These are phyloP conservation scores for Lycia hirtaria DNA, from an alignment of 2,888 invertebrate genomes.

Conservation along the genomic window DNA sequence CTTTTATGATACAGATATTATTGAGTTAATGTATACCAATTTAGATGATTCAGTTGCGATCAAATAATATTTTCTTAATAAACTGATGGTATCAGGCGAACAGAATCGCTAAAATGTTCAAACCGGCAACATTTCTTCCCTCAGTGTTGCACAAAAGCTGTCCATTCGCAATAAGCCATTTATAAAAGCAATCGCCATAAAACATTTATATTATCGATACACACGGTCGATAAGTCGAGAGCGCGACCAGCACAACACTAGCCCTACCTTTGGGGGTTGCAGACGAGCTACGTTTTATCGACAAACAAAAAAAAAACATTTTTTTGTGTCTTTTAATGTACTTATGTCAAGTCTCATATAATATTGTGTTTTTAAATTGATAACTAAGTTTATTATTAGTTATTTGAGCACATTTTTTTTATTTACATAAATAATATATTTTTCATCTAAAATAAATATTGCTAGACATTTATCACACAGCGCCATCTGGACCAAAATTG, in stretches of 20 bases:
- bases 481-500: no score
- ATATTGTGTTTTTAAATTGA: not conserved
- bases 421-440: no score
- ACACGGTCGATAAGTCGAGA: constrained; percentile 46
- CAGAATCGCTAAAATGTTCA: constrained; percentile 11
- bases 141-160: constrained; percentile 42
- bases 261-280: constrained; percentile 44
- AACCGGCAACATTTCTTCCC: constrained; percentile 24
- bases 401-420: no score
- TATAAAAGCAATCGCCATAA: constrained; percentile 57
- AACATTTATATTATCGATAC: constrained; percentile 58
- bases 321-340: not conserved
- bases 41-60: constrained; percentile 1
- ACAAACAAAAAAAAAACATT: not conserved
- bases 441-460: no score
- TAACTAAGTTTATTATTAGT: no score
- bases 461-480: no score
- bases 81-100: constrained; percentile 20
- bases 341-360: no score
- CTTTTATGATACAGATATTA: no score
- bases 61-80: constrained; percentile 12
- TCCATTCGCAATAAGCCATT: constrained; percentile 50
- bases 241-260: constrained; percentile 35
- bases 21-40: not conserved
- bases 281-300: constrained; percentile 37